These are phyloP conservation scores for Tetraneura akinire DNA, from an alignment of 1,140 invertebrate species.

Conservation along the genomic window DNA sequence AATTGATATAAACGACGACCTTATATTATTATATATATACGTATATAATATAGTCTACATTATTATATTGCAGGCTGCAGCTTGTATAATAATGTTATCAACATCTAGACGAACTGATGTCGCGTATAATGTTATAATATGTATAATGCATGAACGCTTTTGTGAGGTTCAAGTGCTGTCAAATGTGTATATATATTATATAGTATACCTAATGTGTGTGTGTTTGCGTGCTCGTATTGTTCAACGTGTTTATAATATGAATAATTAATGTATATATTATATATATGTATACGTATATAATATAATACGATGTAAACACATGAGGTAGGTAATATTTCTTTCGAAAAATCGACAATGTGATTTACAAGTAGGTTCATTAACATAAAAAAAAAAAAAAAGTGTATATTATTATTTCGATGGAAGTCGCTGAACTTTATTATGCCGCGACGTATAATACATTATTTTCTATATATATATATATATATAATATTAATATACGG, in stretches of 20 bases:
- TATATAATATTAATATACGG: too few species aligned
- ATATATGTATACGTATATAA: background rate
- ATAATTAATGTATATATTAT: slow-evolving; percentile 17
- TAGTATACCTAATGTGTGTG: background rate
- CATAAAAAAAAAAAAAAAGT: slow-evolving; percentile 8
- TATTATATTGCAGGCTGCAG: background rate
- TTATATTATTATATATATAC: background rate
- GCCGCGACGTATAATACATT: too few species aligned
- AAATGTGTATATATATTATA: too few species aligned
- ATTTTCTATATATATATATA: too few species aligned
- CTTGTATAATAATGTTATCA: slow-evolving; percentile 33
- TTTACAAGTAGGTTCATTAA: slow-evolving; percentile 32
- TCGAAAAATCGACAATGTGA: slow-evolving; percentile 24
- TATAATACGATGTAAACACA: slow-evolving; percentile 24
- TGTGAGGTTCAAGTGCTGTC: slow-evolving; percentile 33
- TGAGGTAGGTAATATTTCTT: background rate
- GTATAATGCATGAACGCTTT: slow-evolving; percentile 45
- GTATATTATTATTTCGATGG: slow-evolving; percentile 9
- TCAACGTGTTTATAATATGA: background rate
- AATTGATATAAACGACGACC: too few species aligned
- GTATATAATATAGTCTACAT: background rate
- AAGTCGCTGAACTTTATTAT: slow-evolving; percentile 17
- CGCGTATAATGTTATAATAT: too few species aligned
- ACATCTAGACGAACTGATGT: slow-evolving; percentile 28
- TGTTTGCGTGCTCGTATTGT: background rate